A percentile compares a stretch with the other conserved stretches of the same genome.
phyloP scores from a whole-genome alignment of 64 coral and sea anemone species.

The Exaiptasia diaphana region DNA sequence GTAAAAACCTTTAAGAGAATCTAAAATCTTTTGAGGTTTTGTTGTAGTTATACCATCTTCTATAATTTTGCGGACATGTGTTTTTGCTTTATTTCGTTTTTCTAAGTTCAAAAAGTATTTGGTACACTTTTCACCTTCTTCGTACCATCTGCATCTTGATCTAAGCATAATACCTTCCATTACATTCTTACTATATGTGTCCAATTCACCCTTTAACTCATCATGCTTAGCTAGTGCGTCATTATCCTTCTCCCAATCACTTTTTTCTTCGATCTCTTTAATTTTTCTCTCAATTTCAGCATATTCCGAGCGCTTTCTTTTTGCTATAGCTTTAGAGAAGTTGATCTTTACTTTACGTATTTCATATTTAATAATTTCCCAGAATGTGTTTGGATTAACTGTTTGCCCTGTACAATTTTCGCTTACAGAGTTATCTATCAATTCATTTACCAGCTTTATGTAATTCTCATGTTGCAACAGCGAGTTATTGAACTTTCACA shows the following conservation, averaged over 20 bases:
- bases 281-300: not conserved
- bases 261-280: not conserved
- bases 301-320: not conserved
- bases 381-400: not conserved
- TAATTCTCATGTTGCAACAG: constrained; percentile 9
- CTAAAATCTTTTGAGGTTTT: not conserved
- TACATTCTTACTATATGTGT: not conserved
- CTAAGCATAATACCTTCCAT: not conserved
- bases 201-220: not conserved
- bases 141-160: not conserved
- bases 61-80: not conserved
- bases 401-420: not conserved
- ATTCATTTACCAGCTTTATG: not conserved
- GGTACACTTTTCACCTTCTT: constrained; percentile 21
- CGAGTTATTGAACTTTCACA: constrained; percentile 17
- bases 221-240: not conserved
- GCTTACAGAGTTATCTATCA: not conserved
- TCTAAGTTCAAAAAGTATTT: constrained; percentile 4
- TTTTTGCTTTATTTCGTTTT: constrained; percentile 26
- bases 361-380: not conserved
- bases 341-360: not conserved
- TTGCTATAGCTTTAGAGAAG: not conserved
- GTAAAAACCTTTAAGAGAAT: not conserved
- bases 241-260: not conserved
- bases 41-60: not conserved